Evolutionary conservation across 2,113 vertebrate genomes (phyloP).

Genomic region (Carassius gibelio): DNA sequence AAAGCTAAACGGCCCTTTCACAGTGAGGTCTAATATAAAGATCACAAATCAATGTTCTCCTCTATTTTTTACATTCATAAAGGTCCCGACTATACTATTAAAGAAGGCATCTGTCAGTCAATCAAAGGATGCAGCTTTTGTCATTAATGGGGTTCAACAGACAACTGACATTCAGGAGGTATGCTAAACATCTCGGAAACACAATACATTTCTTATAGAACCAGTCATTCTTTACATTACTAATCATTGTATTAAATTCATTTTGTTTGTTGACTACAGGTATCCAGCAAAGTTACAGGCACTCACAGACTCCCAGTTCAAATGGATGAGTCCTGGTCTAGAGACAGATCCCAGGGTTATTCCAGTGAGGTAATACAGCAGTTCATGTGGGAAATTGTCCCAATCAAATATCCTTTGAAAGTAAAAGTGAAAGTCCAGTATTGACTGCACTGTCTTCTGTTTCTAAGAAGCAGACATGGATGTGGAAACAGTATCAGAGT

Average conservation of each 20-base stretch:
- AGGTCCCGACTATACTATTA: constrained; percentile 5
- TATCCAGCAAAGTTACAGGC: too few species aligned
- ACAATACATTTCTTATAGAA: neutral
- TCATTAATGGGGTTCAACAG: neutral
- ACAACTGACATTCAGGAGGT: neutral
- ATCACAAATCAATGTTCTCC: neutral
- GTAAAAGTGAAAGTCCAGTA: neutral
- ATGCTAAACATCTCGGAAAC: neutral
- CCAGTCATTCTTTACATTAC: neutral
- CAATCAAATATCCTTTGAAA: neutral
- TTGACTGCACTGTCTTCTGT: neutral
- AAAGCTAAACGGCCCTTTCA: neutral
- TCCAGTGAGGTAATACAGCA: neutral
- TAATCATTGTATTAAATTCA: neutral
- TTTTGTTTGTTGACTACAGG: neutral
- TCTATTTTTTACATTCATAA: neutral
- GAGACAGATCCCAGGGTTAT: neutral
- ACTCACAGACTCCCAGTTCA: neutral
- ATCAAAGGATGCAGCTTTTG: neutral
- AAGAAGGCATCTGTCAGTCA: neutral
- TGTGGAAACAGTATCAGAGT: neutral
- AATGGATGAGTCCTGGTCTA: neutral
- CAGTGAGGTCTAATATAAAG: neutral
- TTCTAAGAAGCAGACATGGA: neutral
- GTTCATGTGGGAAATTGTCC: neutral